A percentile compares a stretch with the other conserved stretches of the same genome.
These are phyloP conservation scores for Cordilura impudica DNA, from an alignment of 2,888 invertebrate species.

Conservation along the genomic window DNA sequence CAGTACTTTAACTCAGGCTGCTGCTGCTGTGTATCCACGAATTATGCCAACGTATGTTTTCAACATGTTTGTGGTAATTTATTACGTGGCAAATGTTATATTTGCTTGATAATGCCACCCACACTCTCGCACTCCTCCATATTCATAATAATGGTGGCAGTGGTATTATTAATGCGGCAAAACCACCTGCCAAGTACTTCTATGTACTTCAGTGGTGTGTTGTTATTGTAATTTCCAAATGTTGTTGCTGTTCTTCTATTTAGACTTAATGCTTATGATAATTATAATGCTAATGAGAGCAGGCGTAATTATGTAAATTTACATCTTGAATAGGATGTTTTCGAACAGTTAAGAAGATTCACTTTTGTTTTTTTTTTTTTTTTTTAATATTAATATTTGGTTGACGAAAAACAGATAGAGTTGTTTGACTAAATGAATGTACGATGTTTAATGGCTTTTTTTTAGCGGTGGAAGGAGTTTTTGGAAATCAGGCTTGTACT, in stretches of 20 bases:
- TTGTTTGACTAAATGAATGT: constrained; percentile 3
- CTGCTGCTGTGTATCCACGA: constrained; percentile 29
- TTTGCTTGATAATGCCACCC: constrained; percentile 46
- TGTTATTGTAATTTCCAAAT: constrained; percentile 10
- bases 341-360: constrained; percentile 43
- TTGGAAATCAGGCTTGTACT: background rate
- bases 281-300: constrained; percentile 73
- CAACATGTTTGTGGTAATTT: constrained; percentile 70
- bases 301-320: constrained; percentile 64
- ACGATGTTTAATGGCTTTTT: constrained; percentile 7
- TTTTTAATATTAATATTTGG: background rate
- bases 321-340: constrained; percentile 50
- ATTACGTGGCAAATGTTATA: constrained; percentile 70
- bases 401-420: constrained; percentile 57
- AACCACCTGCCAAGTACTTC: constrained; percentile 62
- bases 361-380: constrained; percentile 9
- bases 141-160: constrained; percentile 20
- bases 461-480: background rate
- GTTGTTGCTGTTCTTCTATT: constrained; percentile 11
- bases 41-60: constrained; percentile 59
- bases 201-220: background rate
- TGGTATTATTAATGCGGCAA: constrained; percentile 13
- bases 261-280: constrained; percentile 66
- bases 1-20: constrained; percentile 54
- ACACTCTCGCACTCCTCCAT: background rate